Base-by-base conservation (phyloP, 2,797 vertebrate species). In the Neosalanx taihuensis region DNA sequence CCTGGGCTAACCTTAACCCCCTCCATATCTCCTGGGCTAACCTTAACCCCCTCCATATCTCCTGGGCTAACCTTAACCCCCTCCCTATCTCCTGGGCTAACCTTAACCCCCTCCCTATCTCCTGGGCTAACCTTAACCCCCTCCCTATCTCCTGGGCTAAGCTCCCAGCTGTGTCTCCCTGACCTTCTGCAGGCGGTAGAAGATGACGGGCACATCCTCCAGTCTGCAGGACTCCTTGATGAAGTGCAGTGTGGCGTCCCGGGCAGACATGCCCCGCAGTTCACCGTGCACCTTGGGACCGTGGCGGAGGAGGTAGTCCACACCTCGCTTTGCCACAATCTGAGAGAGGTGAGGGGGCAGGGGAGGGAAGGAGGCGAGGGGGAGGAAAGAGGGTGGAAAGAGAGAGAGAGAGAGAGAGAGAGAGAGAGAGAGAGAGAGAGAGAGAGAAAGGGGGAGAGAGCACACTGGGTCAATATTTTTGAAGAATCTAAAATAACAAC, bases 151-250 rank as follows among this genome's bases (percentile, higher is more conserved):
- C 57, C 57, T 59, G 37, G 37, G 37, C 37, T 41, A 41, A 10
- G 9, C 41, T 46, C 41, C 9, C 5, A 46, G 41, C 41, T 12
- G 41, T 12, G 41, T 46, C 41, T 46, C 62, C 53, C 13, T 58
- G 72, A 98, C 97, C 96, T 98, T 96, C 81, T 93, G 93, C 33
- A 98, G 87, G 80, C 91, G 92, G 92, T 97, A 98, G 91, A 94
- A 96, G 20, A 93, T 96, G 81, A 97, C 92, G 0, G 96, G 95
- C 9, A 98, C 95, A n/a, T 97, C 96, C 82, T 98, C 95, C 67
- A 98, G 90, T 56, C 87, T 87, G 83, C 94, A 96, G 0, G 96
- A 91, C 78, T 96, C 94, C 80, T 92, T 93, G 89, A 97, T 94
- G 86, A 96, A 97, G 81, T 85, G 89, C 67, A 97, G 86, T 67